These are phyloP conservation scores for Tetragnatha montana DNA, from an alignment of 2,888 invertebrate genomes.

Conservation along the genomic window DNA sequence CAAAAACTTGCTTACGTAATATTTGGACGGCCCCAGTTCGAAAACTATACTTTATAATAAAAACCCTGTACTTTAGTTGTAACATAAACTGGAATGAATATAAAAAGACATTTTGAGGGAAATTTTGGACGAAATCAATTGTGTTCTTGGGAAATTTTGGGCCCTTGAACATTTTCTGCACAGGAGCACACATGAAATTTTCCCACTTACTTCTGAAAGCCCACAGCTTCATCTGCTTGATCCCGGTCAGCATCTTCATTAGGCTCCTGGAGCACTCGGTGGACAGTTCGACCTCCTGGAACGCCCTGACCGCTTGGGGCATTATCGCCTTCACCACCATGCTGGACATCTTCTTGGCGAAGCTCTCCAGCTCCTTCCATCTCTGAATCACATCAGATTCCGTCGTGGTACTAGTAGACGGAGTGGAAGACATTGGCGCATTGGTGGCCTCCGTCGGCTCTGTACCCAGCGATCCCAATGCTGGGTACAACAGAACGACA, in stretches of 20 bases:
- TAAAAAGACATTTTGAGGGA: too few relatives aligned
- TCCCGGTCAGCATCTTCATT: slow-evolving; percentile 45
- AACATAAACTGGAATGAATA: too few relatives aligned
- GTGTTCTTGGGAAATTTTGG: too few relatives aligned
- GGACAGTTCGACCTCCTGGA: slow-evolving; percentile 24
- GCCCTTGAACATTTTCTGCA: too few relatives aligned
- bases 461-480: neutral
- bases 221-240: slow-evolving; percentile 55
- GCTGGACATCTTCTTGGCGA: neutral
- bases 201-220: slow-evolving; percentile 52
- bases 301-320: slow-evolving; percentile 21
- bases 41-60: too few relatives aligned
- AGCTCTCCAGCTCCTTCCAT: slow-evolving; percentile 37
- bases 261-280: slow-evolving; percentile 29
- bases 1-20: too few relatives aligned
- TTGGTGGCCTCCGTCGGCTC: neutral
- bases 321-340: slow-evolving; percentile 23
- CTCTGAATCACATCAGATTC: neutral
- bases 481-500: neutral
- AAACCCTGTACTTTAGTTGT: too few relatives aligned
- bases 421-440: neutral
- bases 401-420: neutral
- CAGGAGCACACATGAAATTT: too few relatives aligned
- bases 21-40: too few relatives aligned
- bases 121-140: too few relatives aligned